A percentile compares a stretch with the other conserved stretches of the same genome.
phyloP scores from a whole-genome alignment of 1,140 invertebrate species.

The Eriocheir sinensis region DNA sequence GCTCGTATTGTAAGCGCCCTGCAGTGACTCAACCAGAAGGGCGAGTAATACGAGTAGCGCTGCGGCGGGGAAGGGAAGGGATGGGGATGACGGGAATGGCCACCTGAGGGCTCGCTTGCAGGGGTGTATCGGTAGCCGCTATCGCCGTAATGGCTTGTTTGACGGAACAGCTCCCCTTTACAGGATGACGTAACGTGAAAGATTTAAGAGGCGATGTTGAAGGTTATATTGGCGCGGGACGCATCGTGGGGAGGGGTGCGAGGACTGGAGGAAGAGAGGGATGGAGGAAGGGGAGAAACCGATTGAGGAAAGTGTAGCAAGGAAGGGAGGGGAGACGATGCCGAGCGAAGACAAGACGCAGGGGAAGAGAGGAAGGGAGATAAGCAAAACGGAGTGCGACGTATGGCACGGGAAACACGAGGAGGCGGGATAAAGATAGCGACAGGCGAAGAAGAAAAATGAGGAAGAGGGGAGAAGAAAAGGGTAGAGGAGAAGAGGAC shows the following conservation, averaged over 20 bases:
- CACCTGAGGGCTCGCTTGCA: background rate
- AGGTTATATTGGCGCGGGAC: background rate
- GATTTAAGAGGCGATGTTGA: constrained; percentile 15
- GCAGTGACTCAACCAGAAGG: no score
- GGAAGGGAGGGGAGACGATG: no score
- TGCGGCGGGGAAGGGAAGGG: no score
- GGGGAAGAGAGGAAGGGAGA: background rate
- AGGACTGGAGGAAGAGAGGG: background rate
- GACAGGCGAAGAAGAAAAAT: no score
- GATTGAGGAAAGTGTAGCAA: no score
- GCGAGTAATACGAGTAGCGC: no score
- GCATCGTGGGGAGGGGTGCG: background rate
- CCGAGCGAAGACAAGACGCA: background rate
- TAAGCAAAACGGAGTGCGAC: background rate
- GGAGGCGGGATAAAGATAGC: no score
- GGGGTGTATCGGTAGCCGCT: background rate
- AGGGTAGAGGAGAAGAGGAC: background rate
- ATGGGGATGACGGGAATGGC: no score
- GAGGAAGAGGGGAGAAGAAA: no score
- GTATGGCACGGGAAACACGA: no score
- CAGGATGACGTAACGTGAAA: background rate
- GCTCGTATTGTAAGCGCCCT: no score
- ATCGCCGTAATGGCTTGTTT: constrained; percentile 15
- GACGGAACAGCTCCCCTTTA: background rate
- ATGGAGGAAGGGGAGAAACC: background rate